These are phyloP conservation scores for Pantherophis vulpinus DNA, from an alignment of 2,797 vertebrate genomes.

Conservation along the genomic window DNA sequence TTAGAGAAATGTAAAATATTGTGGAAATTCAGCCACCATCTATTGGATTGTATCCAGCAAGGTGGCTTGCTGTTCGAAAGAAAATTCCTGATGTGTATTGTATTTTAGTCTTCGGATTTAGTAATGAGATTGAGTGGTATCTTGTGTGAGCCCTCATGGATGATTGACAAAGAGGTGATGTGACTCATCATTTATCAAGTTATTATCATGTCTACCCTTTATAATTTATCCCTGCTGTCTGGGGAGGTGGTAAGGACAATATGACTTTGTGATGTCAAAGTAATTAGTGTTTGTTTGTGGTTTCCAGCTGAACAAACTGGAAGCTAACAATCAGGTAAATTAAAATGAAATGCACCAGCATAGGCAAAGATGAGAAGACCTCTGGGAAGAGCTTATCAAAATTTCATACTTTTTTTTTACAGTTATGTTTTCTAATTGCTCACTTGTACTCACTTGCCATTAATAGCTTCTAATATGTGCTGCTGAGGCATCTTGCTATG, in stretches of 20 bases:
- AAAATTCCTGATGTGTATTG: constrained; percentile 68
- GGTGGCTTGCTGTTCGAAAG: constrained; percentile 71
- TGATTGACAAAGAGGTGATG: constrained; percentile 75
- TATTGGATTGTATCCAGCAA: constrained; percentile 42
- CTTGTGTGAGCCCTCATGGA: constrained; percentile 66
- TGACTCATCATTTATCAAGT: constrained; percentile 74
- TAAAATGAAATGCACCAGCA: constrained; percentile 72
- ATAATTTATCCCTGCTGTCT: constrained; percentile 76
- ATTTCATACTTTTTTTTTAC: constrained; percentile 66
- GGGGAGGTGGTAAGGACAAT: constrained; percentile 71
- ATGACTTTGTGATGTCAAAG: constrained; percentile 76
- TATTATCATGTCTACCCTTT: constrained; percentile 75
- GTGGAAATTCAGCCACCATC: constrained; percentile 57
- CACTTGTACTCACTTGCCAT: constrained; percentile 49
- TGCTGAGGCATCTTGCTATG: constrained; percentile 21
- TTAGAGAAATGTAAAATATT: constrained; percentile 55
- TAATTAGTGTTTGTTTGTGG: constrained; percentile 77
- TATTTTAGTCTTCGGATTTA: constrained; percentile 64
- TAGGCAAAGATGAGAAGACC: constrained; percentile 65
- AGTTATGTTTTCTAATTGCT: constrained; percentile 38
- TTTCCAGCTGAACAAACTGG: constrained; percentile 80
- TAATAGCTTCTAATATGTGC: constrained; percentile 44
- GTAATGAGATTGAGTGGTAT: constrained; percentile 73
- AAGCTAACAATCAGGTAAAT: constrained; percentile 80
- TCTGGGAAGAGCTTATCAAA: constrained; percentile 69